phyloP scores from a whole-genome alignment of 2,888 invertebrate genomes.

The Pristionchus fissidentatus region DNA sequence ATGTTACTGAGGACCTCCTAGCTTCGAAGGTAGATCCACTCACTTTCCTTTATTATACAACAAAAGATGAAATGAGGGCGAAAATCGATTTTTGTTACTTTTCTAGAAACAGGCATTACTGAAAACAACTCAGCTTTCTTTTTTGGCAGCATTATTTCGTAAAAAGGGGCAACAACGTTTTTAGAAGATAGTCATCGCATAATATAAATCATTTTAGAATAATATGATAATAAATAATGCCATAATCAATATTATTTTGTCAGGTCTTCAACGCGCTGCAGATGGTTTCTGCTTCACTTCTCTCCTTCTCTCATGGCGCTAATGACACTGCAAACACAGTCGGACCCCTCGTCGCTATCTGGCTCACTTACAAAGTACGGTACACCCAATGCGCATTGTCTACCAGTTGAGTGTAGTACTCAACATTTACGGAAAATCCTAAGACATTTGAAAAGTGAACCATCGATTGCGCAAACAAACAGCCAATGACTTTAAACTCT shows the following conservation, averaged over 20 bases:
- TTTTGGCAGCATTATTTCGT: too few relatives aligned
- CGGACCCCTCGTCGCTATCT: slow-evolving; percentile 67
- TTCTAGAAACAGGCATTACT: neutral
- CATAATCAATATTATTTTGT: neutral
- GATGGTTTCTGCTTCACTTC: slow-evolving; percentile 94
- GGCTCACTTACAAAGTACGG: too few relatives aligned
- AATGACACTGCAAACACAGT: slow-evolving; percentile 79
- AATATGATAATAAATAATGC: neutral
- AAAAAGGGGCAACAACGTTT: too few relatives aligned
- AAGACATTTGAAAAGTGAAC: too few relatives aligned
- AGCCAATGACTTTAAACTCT: too few relatives aligned
- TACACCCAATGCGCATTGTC: too few relatives aligned
- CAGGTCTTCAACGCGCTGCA: slow-evolving; percentile 83
- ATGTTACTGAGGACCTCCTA: slow-evolving; percentile 61
- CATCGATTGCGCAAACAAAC: too few relatives aligned
- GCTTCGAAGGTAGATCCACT: slow-evolving; percentile 57
- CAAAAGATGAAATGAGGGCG: neutral
- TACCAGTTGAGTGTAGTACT: too few relatives aligned
- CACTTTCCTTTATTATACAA: neutral
- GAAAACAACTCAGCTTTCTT: neutral
- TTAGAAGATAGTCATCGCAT: too few relatives aligned
- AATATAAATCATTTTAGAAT: neutral
- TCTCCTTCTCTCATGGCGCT: slow-evolving; percentile 97
- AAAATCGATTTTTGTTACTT: neutral
- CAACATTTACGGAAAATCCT: too few relatives aligned